A percentile compares a stretch with the other conserved stretches of the same genome.
Conservation (phyloP, 2,113 vertebrate genomes). For the Malurus melanocephalus region DNA sequence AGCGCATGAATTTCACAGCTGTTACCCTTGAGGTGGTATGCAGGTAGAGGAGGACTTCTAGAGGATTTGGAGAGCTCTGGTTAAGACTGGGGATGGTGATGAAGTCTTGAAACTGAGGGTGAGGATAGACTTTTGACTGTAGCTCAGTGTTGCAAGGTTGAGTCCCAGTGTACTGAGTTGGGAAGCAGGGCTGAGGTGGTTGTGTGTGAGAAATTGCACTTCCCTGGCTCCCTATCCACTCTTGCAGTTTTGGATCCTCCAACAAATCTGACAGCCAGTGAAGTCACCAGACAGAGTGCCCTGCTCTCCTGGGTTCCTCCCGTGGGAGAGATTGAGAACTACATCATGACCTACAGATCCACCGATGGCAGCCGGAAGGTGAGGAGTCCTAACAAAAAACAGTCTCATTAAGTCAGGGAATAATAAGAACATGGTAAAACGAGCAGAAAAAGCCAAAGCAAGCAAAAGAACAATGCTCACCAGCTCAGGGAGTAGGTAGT, state of each 20-base stretch:
- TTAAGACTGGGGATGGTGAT: neutral
- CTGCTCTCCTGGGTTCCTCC: constrained; percentile 94
- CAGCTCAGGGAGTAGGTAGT: neutral
- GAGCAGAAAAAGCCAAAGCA: neutral
- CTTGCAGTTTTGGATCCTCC: constrained; percentile 89
- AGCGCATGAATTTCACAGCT: neutral
- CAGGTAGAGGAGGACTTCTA: neutral
- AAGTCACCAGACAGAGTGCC: constrained; percentile 89
- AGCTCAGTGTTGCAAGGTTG: neutral
- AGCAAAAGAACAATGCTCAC: neutral
- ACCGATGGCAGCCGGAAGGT: constrained; percentile 88
- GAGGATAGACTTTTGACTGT: neutral
- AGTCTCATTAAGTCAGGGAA: neutral
- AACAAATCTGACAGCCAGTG: constrained; percentile 88
- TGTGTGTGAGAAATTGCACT: neutral
- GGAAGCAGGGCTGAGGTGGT: neutral
- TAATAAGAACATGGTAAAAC: neutral
- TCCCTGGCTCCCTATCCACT: neutral
- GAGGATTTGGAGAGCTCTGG: neutral
- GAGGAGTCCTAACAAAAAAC: constrained; percentile 49
- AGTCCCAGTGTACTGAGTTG: neutral
- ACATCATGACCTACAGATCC: constrained; percentile 91
- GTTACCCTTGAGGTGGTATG: neutral
- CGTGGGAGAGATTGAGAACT: constrained; percentile 89
- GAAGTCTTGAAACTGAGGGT: neutral